Evolutionary conservation across 2,797 vertebrate genomes (phyloP).

Genomic region (Ceryle rudis): DNA sequence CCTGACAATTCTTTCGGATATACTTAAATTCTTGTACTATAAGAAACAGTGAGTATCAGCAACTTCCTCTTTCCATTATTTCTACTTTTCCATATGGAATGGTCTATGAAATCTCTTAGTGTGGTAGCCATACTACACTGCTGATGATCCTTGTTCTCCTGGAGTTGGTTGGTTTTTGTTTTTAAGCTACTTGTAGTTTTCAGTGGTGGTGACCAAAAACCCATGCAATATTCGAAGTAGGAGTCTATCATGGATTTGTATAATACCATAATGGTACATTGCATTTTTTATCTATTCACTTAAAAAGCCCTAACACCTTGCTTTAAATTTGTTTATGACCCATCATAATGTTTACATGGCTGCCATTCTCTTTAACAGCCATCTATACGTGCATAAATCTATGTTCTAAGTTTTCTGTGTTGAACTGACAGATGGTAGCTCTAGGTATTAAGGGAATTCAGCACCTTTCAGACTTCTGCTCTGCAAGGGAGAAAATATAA

Average conservation of each 20-base stretch:
- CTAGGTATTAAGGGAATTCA: background rate
- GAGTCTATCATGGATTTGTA: background rate
- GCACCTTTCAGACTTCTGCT: background rate
- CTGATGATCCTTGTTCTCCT: background rate
- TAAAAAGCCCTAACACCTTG: background rate
- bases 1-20: background rate
- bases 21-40: background rate
- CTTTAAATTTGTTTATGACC: background rate
- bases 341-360: background rate
- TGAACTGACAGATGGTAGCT: background rate
- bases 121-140: background rate
- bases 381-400: background rate
- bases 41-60: background rate
- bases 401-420: background rate
- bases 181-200: background rate
- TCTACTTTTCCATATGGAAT: background rate
- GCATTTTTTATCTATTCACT: background rate
- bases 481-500: background rate
- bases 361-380: background rate
- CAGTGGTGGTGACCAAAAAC: background rate
- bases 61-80: background rate
- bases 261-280: background rate
- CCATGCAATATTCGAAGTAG: background rate
- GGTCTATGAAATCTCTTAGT: background rate
- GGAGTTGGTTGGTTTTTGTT: background rate